These are phyloP conservation scores for Octodon degus DNA, from an alignment of 2,113 vertebrate genomes.

Conservation along the genomic window DNA sequence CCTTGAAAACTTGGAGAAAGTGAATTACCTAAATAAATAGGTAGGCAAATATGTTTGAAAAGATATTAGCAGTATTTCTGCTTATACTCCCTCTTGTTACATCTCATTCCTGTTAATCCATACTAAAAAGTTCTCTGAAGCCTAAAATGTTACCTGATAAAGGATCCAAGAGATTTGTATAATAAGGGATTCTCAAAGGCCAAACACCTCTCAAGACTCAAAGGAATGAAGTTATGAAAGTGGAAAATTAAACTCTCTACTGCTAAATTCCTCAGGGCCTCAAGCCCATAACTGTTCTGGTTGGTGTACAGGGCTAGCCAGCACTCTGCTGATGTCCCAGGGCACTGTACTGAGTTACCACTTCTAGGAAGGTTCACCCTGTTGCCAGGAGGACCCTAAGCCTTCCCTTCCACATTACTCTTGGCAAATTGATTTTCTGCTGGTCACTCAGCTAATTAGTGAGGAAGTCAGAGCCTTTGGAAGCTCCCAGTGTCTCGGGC, in stretches of 20 bases:
- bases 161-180: not conserved
- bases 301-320: not conserved
- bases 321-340: rapidly evolving
- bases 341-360: rapidly evolving
- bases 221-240: constrained; percentile 50
- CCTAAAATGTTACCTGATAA: not conserved
- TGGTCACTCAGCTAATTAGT: not conserved
- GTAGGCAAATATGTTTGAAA: not conserved
- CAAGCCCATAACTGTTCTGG: rapidly evolving
- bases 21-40: not conserved
- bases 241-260: constrained; percentile 9
- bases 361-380: not conserved
- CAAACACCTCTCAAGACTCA: not conserved
- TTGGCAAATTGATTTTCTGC: not conserved
- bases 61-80: rapidly evolving
- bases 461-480: not conserved
- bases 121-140: not conserved
- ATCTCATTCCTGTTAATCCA: not conserved
- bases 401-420: not conserved
- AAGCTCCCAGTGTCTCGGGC: not conserved
- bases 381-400: not conserved
- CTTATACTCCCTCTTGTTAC: rapidly evolving
- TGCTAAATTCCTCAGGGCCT: rapidly evolving
- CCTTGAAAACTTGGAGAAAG: not conserved
- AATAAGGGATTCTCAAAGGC: constrained; percentile 13